Evolutionary conservation across 2,113 vertebrate genomes (phyloP).

Genomic region (Triplophysa rosa): DNA sequence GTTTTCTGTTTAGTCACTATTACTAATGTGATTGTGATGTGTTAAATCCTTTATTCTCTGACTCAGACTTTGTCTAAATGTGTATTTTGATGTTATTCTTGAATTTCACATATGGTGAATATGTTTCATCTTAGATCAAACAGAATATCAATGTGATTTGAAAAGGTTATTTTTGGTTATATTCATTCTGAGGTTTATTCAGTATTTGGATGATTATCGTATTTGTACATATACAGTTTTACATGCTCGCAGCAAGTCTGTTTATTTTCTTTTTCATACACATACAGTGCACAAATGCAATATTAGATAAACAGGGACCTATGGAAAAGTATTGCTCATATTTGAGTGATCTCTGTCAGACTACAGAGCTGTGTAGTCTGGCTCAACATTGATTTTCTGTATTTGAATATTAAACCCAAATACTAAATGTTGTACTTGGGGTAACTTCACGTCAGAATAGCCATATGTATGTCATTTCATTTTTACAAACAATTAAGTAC

Average conservation of each 20-base stretch:
- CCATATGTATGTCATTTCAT: neutral
- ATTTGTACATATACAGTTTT: constrained; percentile 34
- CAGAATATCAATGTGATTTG: neutral
- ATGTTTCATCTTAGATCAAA: neutral
- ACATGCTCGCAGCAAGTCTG: neutral
- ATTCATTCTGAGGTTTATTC: neutral
- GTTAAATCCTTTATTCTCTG: neutral
- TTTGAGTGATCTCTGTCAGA: neutral
- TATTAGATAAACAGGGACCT: neutral
- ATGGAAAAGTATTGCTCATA: neutral
- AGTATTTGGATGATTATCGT: constrained; percentile 8
- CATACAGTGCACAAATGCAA: neutral
- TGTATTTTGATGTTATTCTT: neutral
- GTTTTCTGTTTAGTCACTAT: constrained; percentile 6
- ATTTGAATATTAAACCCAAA: neutral
- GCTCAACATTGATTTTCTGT: neutral
- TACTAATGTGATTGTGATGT: neutral
- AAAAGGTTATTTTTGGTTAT: neutral
- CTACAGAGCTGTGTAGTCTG: neutral
- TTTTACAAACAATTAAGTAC: constrained; percentile 1
- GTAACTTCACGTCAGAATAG: neutral
- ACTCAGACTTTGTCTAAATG: constrained; percentile 3
- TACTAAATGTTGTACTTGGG: neutral
- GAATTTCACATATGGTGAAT: neutral
- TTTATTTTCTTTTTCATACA: constrained; percentile 9